Evolutionary conservation across 2,797 vertebrate genomes (phyloP), one percentile per base, ranked within the genome.

Genomic region (Rallus crepitans): DNA sequence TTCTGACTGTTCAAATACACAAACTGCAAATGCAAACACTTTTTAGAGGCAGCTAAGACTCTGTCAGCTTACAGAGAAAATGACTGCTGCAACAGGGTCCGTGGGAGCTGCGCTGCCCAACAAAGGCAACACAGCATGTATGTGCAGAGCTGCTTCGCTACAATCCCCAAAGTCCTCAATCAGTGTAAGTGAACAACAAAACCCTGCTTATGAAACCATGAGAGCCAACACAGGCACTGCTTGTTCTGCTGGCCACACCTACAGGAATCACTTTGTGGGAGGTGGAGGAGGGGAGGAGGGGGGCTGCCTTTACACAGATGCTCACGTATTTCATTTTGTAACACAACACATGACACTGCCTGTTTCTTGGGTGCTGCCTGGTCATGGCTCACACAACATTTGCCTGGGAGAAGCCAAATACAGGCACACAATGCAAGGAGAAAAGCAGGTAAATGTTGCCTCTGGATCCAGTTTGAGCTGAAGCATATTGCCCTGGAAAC

Each of bases 141-240:
- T 50, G 95, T 94, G 86, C 96, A 98, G 96, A 96, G 97, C 95
- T 68, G 96, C 97, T 97, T 97, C 97, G 94, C 96, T 93, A 96
- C 93, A 94, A 75, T 73, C 96, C 94, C 92, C 93, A 13, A 96
- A 85, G 93, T 96, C 97, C n/a, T 93, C 94, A 96, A 95, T 97
- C 97, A 97, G 97, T 94, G 96, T 94, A 94, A 96, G 91, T 84
- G 94, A 94, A 97, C 96, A 97, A 98, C 97, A 98, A 97, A 97
- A 94, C 97, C 93, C 90, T 97, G 96, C 97, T 98, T 98, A 97
- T 97, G 96, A 97, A 97, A 87, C 96, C 97, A 94, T 12, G 71
- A 97, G 95, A 97, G 88, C 96, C 95, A 84, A 91, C 84, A 96
- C 94, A 97, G 79, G 55, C 93, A 53, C 23, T 28, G 30, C 92